Base-by-base conservation (phyloP, 2,797 vertebrate species). In the Eleutherodactylus coqui region DNA sequence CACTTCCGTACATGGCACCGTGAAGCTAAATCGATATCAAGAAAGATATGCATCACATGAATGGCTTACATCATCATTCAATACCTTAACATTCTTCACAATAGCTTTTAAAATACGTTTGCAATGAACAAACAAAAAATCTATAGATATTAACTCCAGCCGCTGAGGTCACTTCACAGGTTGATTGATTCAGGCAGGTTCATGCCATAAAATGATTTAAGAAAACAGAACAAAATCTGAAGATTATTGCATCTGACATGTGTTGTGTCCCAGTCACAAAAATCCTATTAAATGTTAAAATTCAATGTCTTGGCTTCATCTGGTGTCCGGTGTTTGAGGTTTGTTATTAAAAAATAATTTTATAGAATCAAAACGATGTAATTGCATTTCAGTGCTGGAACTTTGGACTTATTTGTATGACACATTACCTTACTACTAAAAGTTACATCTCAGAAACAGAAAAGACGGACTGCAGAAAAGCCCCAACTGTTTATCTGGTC, bases 1-100 rank as follows among this genome's bases (percentile, higher is more conserved):
- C 96, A 92, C 93, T 97, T 91, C 96, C 96, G 90, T 97, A 97
- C 94, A 96, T 96, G 90, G 96, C 96, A 93, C 96, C 96, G 64
- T 97, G 96, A 86, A 97, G 96, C 96, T 96, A 88, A 76, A 91
- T 87, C 21, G 69, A 84, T 32, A 79, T 13, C 3, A 41, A 79
- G 10, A 70, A 8, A 55, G 47, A 27, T 41, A 27, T 53, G 24
- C 21, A 82, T 82, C 24, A 75, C n/a, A 45, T 75, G 43, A 58
- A 72, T 38, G n/a, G 14, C 53, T 36, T 69, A 82, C 47, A 29
- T 19, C 17, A 70, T 64, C 38, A 69, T 38, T 70, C 79, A 51
- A 32, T 76, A 32, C 7, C 70, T 41, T 27, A 73, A 73, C 41
- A 29, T 9, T 38, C 21, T 9, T n/a, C 27, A 69, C 8, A 4